Evolutionary conservation across 2,888 invertebrate genomes (phyloP).

Genomic region (Lasioglossum lativentre): DNA sequence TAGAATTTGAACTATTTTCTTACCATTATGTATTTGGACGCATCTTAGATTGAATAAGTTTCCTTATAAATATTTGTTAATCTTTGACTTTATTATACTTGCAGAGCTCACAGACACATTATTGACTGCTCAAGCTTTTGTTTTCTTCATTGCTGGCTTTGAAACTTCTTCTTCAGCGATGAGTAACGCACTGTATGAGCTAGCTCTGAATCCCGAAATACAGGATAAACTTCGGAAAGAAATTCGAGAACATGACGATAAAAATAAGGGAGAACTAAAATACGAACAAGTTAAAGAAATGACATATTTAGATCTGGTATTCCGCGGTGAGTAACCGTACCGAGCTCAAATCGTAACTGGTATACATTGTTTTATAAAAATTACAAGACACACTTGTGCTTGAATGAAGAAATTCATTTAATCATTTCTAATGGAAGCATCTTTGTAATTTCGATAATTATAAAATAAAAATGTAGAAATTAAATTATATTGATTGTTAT

Average conservation of each 20-base stretch:
- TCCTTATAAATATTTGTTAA: background rate
- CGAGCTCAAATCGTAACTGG: background rate
- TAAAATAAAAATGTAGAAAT: too few species aligned
- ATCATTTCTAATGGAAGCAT: background rate
- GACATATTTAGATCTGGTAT: conserved; percentile 84
- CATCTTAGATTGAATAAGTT: background rate
- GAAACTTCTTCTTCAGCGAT: conserved; percentile 76
- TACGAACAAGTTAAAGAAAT: conserved; percentile 83
- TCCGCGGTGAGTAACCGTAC: conserved; percentile 77
- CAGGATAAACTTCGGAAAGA: conserved; percentile 72
- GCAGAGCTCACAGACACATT: conserved; percentile 69
- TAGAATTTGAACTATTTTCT: too few species aligned
- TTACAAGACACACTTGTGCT: too few species aligned
- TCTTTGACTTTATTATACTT: conserved; percentile 37
- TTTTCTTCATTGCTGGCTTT: conserved; percentile 76
- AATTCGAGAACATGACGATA: conserved; percentile 62
- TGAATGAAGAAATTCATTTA: background rate
- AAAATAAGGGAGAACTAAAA: conserved; percentile 79
- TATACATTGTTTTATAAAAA: background rate
- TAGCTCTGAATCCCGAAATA: conserved; percentile 72
- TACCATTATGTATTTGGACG: background rate
- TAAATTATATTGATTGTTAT: too few species aligned
- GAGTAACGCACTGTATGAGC: conserved; percentile 73
- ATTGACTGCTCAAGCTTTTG: conserved; percentile 74
- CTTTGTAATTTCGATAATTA: too few species aligned